Percentiles rank a stretch among this genome's conserved stretches.
phyloP scores from a whole-genome alignment of 2,888 invertebrate genomes.

The Cantharis lateralis region DNA sequence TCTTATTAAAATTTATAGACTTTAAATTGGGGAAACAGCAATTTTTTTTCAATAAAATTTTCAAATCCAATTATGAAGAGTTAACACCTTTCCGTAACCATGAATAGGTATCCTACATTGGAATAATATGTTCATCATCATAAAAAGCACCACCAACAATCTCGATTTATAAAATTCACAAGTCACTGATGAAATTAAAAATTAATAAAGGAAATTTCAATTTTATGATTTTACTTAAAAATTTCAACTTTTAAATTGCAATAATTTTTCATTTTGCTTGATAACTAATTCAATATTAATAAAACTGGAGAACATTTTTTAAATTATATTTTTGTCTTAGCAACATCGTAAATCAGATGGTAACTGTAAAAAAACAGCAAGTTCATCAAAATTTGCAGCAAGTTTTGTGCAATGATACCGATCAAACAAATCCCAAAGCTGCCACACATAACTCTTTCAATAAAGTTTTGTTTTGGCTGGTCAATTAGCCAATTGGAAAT shows the following conservation, averaged over 20 bases:
- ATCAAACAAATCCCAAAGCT: constrained; percentile 30
- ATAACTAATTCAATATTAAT: background rate
- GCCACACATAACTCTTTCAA: constrained; percentile 29
- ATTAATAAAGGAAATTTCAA: background rate
- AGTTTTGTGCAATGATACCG: constrained; percentile 24
- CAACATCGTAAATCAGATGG: background rate
- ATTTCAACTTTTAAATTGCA: background rate
- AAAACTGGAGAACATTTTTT: background rate
- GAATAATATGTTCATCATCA: background rate
- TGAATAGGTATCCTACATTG: background rate
- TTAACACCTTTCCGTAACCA: background rate
- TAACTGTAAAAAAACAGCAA: background rate
- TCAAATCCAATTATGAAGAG: constrained; percentile 11
- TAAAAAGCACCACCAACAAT: background rate
- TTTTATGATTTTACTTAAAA: background rate
- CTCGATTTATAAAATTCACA: background rate
- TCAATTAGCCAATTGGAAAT: constrained; percentile 33
- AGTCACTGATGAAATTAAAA: background rate
- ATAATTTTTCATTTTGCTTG: background rate
- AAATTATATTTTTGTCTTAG: background rate
- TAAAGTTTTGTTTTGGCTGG: constrained; percentile 29
- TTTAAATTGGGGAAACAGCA: constrained; percentile 25
- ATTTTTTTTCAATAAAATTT: constrained; percentile 17
- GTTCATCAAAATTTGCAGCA: constrained; percentile 28
- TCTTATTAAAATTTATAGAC: constrained; percentile 32